Conservation (phyloP, 2,888 invertebrate genomes). For the Coelinius sp. region DNA sequence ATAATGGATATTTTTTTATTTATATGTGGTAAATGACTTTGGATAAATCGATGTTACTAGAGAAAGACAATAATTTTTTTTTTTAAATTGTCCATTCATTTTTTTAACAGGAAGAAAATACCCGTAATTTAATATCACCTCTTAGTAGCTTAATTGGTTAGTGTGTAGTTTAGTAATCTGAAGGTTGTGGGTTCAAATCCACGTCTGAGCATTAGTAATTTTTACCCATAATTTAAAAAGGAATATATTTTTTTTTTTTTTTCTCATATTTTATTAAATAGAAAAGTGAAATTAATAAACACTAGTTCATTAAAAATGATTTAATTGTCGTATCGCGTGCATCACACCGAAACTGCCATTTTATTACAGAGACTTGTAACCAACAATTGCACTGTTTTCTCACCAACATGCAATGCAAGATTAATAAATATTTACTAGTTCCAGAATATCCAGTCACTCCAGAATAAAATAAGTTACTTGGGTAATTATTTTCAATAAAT, state of each 20-base stretch:
- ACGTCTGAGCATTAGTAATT: no score
- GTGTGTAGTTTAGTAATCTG: no score
- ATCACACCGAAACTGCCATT: neutral
- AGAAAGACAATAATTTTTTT: neutral
- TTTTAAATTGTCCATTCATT: neutral
- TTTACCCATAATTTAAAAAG: no score
- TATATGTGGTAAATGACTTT: conserved; percentile 7
- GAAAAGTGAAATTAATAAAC: neutral
- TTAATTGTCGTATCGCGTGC: conserved; percentile 7
- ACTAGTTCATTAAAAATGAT: neutral
- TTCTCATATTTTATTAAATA: neutral
- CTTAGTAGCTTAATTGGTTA: no score
- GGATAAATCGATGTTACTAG: neutral
- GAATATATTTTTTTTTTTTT: no score
- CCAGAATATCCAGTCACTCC: neutral
- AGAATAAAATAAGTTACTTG: neutral
- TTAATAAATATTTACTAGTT: conserved; percentile 10
- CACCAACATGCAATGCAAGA: neutral
- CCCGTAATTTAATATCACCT: no score
- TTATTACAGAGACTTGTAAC: neutral
- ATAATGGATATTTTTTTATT: neutral
- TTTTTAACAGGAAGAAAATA: no score
- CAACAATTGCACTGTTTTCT: neutral
- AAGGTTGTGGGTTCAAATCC: no score
- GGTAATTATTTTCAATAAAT: no score